phyloP scores from a whole-genome alignment of 2,888 invertebrate species.

The Drosophila multiciliata region DNA sequence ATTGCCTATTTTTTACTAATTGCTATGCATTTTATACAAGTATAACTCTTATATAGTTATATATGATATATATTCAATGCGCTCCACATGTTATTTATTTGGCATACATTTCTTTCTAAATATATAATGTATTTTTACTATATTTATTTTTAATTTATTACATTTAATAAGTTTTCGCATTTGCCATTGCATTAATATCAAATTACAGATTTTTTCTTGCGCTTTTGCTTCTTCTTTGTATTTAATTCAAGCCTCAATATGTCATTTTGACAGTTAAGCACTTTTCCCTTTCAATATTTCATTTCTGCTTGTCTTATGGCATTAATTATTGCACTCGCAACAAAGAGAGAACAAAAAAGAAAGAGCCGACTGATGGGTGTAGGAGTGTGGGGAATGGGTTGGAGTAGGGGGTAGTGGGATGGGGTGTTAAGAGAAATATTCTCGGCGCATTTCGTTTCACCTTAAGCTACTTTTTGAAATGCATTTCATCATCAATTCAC shows the following conservation, averaged over 20 bases:
- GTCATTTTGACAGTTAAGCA: slow-evolving; percentile 23
- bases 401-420: neutral
- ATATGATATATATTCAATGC: slow-evolving; percentile 21
- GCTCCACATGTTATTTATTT: slow-evolving; percentile 45
- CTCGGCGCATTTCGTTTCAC: slow-evolving; percentile 42
- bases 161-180: slow-evolving; percentile 13
- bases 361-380: neutral
- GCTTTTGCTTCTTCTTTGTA: neutral
- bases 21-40: slow-evolving; percentile 47
- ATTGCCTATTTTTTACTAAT: slow-evolving; percentile 1
- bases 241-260: slow-evolving; percentile 11
- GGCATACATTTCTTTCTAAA: slow-evolving; percentile 21
- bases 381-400: neutral
- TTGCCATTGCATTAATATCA: neutral
- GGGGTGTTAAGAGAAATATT: slow-evolving; percentile 14
- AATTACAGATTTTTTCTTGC: slow-evolving; percentile 9
- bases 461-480: slow-evolving; percentile 79
- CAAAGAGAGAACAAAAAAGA: slow-evolving; percentile 22
- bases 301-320: slow-evolving; percentile 23
- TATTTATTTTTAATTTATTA: slow-evolving; percentile 16
- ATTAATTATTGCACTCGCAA: slow-evolving; percentile 64
- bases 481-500: slow-evolving; percentile 81
- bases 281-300: slow-evolving; percentile 27
- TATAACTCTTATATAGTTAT: slow-evolving; percentile 3
- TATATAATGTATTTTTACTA: slow-evolving; percentile 13